Base-by-base conservation (phyloP, 2,113 vertebrate species). In the Motacilla tschutschensis region DNA sequence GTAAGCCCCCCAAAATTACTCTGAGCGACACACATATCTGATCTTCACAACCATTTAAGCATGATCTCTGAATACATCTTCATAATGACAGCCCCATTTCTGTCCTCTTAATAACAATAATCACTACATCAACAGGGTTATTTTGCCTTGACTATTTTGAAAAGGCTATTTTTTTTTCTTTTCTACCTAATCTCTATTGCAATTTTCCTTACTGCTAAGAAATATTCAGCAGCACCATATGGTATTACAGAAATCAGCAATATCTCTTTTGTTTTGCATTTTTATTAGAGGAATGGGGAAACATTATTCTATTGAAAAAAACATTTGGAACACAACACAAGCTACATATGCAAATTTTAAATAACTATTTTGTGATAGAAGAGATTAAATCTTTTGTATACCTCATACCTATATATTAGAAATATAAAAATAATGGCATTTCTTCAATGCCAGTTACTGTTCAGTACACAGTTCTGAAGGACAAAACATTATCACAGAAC, bases 71-170 rank as follows among this genome's bases (percentile, higher is more conserved):
- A 77, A 93, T 82, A 88, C 82, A 88, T 92, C 90, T 93, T 94
- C 93, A 90, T 85, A 94, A 92, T 92, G 92, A 94, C 92, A 95
- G 90, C 47, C 69, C 85, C 69, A 94, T 94, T 94, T 94, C 66
- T 87, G 82, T 83, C 87, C 75, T 88, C 76, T 92, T 93, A 93
- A 91, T 88, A 95, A 93, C 92, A 94, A 92, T 88, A 93, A 94
- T 88, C 88, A 94, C 93, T 86, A 83, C 87, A 86, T 90, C 90
- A 88, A 87, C 76, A 92, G 82, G 41, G 72, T 83, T 94, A 91
- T 90, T 94, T 94, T 88, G 64, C 69, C 88, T 77, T 93, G 83
- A 89, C 88, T 94, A 66, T 86, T 92, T 88, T 83, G 88, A 93
- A 93, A 93, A 71, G 46, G 54, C 57, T 77, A 29, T 63, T 86